Conservation (phyloP, 2,888 invertebrate species). For the Drosophila cognata region DNA sequence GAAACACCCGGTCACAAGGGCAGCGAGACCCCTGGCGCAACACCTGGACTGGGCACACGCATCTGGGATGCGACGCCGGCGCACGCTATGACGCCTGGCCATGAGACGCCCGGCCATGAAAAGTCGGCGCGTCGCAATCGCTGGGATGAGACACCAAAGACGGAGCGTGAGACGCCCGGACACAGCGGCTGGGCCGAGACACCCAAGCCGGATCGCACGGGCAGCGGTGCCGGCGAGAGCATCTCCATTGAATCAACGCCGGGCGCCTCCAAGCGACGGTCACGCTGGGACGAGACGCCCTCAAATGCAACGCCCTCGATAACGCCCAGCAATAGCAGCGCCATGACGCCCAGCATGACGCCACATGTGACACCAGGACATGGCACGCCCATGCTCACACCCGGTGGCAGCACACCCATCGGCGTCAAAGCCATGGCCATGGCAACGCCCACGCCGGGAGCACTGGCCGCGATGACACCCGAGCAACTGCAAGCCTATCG, state of each 20-base stretch:
- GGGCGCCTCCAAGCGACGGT: conserved; percentile 96
- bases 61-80: conserved; percentile 99
- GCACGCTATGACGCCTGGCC: conserved; percentile 94
- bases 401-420: conserved; percentile 93
- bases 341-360: conserved; percentile 89
- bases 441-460: conserved; percentile 98
- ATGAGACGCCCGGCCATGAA: conserved; percentile 92
- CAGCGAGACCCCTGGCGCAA: conserved; percentile 96
- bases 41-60: conserved; percentile 94
- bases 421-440: conserved; percentile 99
- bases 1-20: conserved; percentile 95
- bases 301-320: conserved; percentile 91
- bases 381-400: conserved; percentile 90
- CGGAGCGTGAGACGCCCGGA: conserved; percentile 98
- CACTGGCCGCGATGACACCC: conserved; percentile 99
- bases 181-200: conserved; percentile 99
- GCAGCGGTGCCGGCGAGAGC: conserved; percentile 89
- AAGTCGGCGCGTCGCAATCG: conserved; percentile 95
- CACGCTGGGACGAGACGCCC: conserved; percentile 99
- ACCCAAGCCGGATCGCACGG: conserved; percentile 95
- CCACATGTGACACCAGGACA: conserved; percentile 91
- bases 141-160: conserved; percentile 99
- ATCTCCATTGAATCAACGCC: conserved; percentile 96
- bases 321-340: conserved; percentile 87
- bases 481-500: conserved; percentile 99